phyloP scores from a whole-genome alignment of 2,888 invertebrate species.

The Tiliacea citrago region DNA sequence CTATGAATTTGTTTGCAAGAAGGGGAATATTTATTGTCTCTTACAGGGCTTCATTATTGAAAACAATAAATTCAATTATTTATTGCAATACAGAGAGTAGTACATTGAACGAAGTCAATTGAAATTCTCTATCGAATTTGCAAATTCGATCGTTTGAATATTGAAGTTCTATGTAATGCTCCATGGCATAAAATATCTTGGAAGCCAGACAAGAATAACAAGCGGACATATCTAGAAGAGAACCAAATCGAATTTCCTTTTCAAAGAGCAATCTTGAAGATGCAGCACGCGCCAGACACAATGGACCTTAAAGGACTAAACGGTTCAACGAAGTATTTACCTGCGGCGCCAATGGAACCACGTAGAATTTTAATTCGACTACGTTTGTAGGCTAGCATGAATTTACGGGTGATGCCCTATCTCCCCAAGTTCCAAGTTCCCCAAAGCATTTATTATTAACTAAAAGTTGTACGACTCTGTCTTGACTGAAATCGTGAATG shows the following conservation, averaged over 20 bases:
- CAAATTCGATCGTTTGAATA: slow-evolving; percentile 25
- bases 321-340: slow-evolving; percentile 41
- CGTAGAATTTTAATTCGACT: slow-evolving; percentile 44
- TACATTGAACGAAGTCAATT: slow-evolving; percentile 17
- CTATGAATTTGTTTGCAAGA: slow-evolving; percentile 52
- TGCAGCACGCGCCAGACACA: slow-evolving; percentile 56
- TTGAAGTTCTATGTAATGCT: slow-evolving; percentile 27
- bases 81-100: slow-evolving; percentile 14
- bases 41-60: slow-evolving; percentile 52
- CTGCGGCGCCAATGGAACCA: slow-evolving; percentile 32
- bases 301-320: slow-evolving; percentile 47
- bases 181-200: slow-evolving; percentile 17
- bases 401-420: too few relatives aligned
- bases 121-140: slow-evolving; percentile 25
- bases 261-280: slow-evolving; percentile 54
- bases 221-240: slow-evolving; percentile 29
- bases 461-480: too few relatives aligned
- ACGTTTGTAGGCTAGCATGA: slow-evolving; percentile 7
- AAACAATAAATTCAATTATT: slow-evolving; percentile 49
- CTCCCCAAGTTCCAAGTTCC: too few relatives aligned
- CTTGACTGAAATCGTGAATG: too few relatives aligned
- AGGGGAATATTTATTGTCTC: slow-evolving; percentile 46
- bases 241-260: slow-evolving; percentile 53
- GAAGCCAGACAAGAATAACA: slow-evolving; percentile 36
- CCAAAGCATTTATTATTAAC: too few relatives aligned